Percentiles rank a stretch among this genome's conserved stretches.
phyloP scores from a whole-genome alignment of 2,113 vertebrate genomes.

The Phylloscopus whistleri region DNA sequence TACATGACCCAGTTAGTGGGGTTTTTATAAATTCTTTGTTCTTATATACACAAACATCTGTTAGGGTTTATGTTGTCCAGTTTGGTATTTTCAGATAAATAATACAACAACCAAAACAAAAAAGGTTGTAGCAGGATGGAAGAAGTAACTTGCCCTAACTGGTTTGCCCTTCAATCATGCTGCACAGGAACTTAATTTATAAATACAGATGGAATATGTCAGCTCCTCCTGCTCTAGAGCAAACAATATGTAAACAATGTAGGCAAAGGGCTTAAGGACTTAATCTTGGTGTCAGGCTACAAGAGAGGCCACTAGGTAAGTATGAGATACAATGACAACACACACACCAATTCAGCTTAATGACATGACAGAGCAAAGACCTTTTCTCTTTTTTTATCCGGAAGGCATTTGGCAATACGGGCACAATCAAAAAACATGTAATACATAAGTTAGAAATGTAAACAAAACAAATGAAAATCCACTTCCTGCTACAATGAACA shows the following conservation, averaged over 20 bases:
- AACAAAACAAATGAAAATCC: neutral
- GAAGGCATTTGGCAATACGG: neutral
- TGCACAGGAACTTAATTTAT: neutral
- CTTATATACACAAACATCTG: neutral
- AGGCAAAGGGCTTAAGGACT: neutral
- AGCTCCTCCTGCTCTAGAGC: neutral
- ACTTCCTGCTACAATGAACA: neutral
- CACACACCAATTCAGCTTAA: neutral
- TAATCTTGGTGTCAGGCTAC: neutral
- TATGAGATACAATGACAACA: neutral
- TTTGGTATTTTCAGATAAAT: neutral
- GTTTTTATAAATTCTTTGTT: neutral
- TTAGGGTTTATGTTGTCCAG: neutral
- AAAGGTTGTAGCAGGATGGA: neutral
- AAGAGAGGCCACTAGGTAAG: neutral
- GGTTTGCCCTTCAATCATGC: neutral
- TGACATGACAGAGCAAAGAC: neutral
- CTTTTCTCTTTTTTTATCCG: neutral
- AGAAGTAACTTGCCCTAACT: neutral
- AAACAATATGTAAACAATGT: neutral
- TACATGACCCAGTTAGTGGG: fast-evolving
- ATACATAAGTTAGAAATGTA: neutral
- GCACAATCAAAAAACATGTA: neutral
- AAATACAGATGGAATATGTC: neutral
- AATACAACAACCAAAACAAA: neutral